A percentile compares a stretch with the other conserved stretches of the same genome.
phyloP scores from a whole-genome alignment of 2,797 vertebrate species.

The Meriones psammophilus region DNA sequence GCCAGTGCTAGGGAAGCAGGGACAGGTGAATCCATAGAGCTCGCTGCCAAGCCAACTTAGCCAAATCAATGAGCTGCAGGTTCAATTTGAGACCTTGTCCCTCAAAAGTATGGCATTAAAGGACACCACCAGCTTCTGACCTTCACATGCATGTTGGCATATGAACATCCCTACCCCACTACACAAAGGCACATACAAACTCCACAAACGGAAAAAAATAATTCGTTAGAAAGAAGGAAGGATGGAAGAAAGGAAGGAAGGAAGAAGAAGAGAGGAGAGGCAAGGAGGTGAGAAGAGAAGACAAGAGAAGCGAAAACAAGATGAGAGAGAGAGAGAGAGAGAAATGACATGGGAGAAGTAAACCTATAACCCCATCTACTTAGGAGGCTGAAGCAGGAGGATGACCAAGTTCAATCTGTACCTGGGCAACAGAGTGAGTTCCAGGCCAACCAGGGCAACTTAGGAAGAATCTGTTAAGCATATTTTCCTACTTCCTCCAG shows the following conservation, averaged over 20 bases:
- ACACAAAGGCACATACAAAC: neutral
- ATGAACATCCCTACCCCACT: neutral
- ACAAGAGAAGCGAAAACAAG: too few species aligned
- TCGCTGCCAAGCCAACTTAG: neutral
- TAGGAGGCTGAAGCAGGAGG: neutral
- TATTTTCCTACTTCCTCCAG: slow-evolving; percentile 23
- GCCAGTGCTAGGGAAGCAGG: neutral
- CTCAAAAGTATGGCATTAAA: neutral
- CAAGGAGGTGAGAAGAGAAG: too few species aligned
- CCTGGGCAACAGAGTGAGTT: neutral
- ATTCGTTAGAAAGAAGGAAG: neutral
- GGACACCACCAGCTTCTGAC: neutral
- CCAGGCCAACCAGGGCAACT: neutral
- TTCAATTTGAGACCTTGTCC: neutral
- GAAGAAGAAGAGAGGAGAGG: neutral
- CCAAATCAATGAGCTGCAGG: neutral
- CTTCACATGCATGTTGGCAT: neutral
- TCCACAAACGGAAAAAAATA: neutral
- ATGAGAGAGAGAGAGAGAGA: too few species aligned
- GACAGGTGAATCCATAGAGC: neutral
- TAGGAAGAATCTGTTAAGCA: neutral
- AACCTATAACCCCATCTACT: neutral
- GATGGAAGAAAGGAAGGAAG: neutral
- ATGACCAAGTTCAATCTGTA: neutral
- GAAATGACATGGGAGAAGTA: neutral